A percentile compares a stretch with the other conserved stretches of the same genome.
Conservation (phyloP, 2,888 invertebrate species). For the Syritta pipiens region DNA sequence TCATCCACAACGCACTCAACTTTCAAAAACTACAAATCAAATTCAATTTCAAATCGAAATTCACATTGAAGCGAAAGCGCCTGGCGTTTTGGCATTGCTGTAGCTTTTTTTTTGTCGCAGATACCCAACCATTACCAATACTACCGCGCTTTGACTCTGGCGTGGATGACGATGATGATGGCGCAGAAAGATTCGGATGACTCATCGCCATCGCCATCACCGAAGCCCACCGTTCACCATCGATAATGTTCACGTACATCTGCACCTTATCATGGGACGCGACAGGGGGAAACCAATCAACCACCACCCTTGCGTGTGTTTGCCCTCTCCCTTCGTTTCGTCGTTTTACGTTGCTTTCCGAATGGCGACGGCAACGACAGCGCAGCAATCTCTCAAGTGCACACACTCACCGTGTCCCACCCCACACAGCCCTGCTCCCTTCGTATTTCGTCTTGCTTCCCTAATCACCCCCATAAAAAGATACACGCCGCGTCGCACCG, state of each 20-base stretch:
- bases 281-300: conserved; percentile 56
- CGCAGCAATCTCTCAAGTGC: conserved; percentile 31
- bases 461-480: conserved; percentile 53
- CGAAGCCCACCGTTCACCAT: no score
- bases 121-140: conserved; percentile 24
- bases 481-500: conserved; percentile 20
- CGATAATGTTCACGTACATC: conserved; percentile 62
- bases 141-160: conserved; percentile 15
- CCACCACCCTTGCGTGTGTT: conserved; percentile 27
- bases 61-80: conserved; percentile 49
- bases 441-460: no score
- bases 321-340: conserved; percentile 19
- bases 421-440: neutral
- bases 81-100: conserved; percentile 19
- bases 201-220: conserved; percentile 49
- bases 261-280: conserved; percentile 48
- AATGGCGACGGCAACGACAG: neutral
- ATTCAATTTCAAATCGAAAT: conserved; percentile 41
- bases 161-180: conserved; percentile 38
- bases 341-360: conserved; percentile 5
- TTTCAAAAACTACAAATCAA: conserved; percentile 46
- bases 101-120: conserved; percentile 11
- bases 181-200: conserved; percentile 56
- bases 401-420: conserved; percentile 10
- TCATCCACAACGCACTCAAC: conserved; percentile 26